A percentile compares a stretch with the other conserved stretches of the same genome.
Evolutionary conservation across 2,797 vertebrate genomes (phyloP).

Genomic region (Phrynocephalus vlangalii): DNA sequence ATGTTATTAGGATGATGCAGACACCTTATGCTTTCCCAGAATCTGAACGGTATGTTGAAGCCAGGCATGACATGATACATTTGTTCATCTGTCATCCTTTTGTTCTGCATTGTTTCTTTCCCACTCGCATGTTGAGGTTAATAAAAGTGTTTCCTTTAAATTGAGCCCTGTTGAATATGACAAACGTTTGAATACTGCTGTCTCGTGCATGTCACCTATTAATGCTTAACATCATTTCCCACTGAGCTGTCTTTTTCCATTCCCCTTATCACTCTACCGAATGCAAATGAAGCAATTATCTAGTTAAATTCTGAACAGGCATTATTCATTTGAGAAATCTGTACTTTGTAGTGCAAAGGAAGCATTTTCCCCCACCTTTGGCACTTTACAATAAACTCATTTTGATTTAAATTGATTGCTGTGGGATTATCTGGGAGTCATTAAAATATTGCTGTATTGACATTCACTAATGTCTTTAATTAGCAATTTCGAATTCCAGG

Average conservation of each 20-base stretch:
- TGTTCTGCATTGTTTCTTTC: slow-evolving; percentile 41
- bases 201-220: slow-evolving; percentile 56
- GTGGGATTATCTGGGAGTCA: slow-evolving; percentile 88
- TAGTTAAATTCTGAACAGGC: slow-evolving; percentile 83
- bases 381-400: slow-evolving; percentile 84
- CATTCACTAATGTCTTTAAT: slow-evolving; percentile 90
- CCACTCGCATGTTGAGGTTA: slow-evolving; percentile 31
- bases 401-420: slow-evolving; percentile 93
- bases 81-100: slow-evolving; percentile 27
- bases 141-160: slow-evolving; percentile 47
- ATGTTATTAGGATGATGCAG: slow-evolving; percentile 16
- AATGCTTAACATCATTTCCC: slow-evolving; percentile 69
- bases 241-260: slow-evolving; percentile 61
- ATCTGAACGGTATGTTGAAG: slow-evolving; percentile 23
- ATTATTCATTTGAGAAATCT: slow-evolving; percentile 85
- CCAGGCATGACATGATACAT: background rate
- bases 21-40: background rate
- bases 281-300: slow-evolving; percentile 90
- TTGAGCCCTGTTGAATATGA: slow-evolving; percentile 29
- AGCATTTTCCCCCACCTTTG: slow-evolving; percentile 82
- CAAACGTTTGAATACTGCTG: slow-evolving; percentile 51
- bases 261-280: slow-evolving; percentile 78
- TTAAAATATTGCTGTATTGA: slow-evolving; percentile 94
- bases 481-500: slow-evolving; percentile 85
- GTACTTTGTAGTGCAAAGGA: slow-evolving; percentile 81